These are phyloP conservation scores for Lasioglossum pauxillum DNA, from an alignment of 2,888 invertebrate genomes.

Conservation along the genomic window DNA sequence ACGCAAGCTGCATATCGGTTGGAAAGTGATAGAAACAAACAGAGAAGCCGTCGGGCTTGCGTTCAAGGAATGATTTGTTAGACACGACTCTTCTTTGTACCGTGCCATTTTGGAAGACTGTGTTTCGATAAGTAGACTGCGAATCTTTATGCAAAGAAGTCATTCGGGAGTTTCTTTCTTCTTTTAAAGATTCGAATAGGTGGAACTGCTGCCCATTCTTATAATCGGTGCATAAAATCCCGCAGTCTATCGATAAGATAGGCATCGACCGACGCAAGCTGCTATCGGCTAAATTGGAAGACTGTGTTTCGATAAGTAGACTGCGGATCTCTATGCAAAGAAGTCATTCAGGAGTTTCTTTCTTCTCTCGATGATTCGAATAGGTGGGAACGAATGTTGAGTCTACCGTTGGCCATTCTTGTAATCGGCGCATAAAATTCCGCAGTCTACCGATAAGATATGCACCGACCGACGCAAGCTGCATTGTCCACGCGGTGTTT, in stretches of 20 bases:
- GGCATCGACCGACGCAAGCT: background rate
- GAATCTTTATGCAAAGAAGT: no score
- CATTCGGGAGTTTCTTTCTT: no score
- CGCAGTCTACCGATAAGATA: no score
- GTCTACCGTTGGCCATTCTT: no score
- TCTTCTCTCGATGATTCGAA: no score
- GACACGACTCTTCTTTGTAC: background rate
- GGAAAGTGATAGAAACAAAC: background rate
- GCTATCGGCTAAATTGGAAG: background rate
- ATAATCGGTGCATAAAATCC: background rate
- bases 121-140: no score
- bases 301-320: background rate
- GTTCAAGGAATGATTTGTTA: background rate
- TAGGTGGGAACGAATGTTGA: no score
- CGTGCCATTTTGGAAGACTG: background rate
- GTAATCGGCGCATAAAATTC: no score
- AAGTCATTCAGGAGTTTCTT: no score
- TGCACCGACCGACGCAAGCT: background rate
- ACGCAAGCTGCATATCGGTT: background rate
- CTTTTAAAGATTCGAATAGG: no score
- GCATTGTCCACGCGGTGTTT: conserved; percentile 5
- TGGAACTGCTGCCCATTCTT: no score
- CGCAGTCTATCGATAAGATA: background rate
- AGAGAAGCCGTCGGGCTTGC: background rate
- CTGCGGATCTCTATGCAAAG: no score